These are phyloP conservation scores for Oceanodroma tethys DNA, from an alignment of 2,113 vertebrate genomes.

Conservation along the genomic window DNA sequence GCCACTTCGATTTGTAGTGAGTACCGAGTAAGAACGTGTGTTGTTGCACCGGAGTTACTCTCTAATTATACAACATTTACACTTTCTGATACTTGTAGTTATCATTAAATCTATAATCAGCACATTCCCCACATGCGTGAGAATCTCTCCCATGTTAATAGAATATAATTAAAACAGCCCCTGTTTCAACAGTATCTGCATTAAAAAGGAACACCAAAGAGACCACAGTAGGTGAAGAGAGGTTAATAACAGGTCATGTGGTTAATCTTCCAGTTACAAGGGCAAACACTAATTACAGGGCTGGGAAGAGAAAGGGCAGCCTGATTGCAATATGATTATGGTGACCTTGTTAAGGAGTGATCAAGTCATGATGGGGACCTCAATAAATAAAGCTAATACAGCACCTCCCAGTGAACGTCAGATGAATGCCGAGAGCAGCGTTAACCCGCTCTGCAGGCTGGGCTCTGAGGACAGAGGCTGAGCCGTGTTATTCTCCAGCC, in stretches of 20 bases:
- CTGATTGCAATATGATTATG: slow-evolving; percentile 59
- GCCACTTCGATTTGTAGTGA: neutral
- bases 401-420: neutral
- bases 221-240: slow-evolving; percentile 41
- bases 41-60: neutral
- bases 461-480: neutral
- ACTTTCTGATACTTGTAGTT: slow-evolving; percentile 13
- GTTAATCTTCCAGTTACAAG: slow-evolving; percentile 65
- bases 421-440: neutral
- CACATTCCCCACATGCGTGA: neutral
- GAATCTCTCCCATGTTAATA: slow-evolving; percentile 50
- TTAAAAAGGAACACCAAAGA: slow-evolving; percentile 41
- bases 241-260: slow-evolving; percentile 56
- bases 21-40: neutral
- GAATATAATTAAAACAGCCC: slow-evolving; percentile 37
- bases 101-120: slow-evolving; percentile 35
- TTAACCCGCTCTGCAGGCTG: neutral
- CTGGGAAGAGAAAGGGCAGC: slow-evolving; percentile 42
- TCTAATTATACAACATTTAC: slow-evolving; percentile 21
- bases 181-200: slow-evolving; percentile 36
- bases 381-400: slow-evolving; percentile 54
- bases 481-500: neutral
- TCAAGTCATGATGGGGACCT: neutral
- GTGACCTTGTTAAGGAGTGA: slow-evolving; percentile 57
- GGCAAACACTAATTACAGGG: slow-evolving; percentile 53